These are phyloP conservation scores for Papilio demoleus DNA, from an alignment of 2,888 invertebrate species.

Conservation along the genomic window DNA sequence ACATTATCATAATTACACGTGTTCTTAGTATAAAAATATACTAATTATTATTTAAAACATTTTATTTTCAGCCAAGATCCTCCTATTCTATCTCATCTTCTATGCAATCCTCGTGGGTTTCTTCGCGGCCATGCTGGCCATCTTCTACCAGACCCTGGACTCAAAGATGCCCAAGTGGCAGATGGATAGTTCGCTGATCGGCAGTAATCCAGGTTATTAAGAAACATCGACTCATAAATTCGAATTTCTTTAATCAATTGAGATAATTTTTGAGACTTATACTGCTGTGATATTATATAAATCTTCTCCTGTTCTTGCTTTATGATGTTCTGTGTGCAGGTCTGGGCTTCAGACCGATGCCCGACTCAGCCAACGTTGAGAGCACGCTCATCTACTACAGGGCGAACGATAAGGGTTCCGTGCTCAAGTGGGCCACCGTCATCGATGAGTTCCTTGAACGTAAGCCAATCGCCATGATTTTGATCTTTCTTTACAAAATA, in stretches of 20 bases:
- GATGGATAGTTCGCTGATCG: constrained; percentile 93
- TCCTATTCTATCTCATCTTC: constrained; percentile 97
- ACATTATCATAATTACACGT: constrained; percentile 2
- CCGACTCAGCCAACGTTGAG: constrained; percentile 91
- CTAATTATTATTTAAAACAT: constrained; percentile 44
- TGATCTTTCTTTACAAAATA: neutral
- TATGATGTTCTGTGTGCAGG: constrained; percentile 81
- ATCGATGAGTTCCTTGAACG: constrained; percentile 90
- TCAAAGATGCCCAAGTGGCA: constrained; percentile 94
- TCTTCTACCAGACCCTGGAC: constrained; percentile 97
- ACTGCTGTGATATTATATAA: no score
- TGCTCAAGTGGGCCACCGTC: constrained; percentile 90
- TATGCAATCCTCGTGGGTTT: constrained; percentile 96
- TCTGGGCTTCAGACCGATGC: constrained; percentile 98
- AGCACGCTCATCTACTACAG: constrained; percentile 98
- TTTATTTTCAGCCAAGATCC: constrained; percentile 93
- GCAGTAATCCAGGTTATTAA: constrained; percentile 93
- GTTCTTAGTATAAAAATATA: neutral
- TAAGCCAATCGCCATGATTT: constrained; percentile 71
- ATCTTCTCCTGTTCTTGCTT: neutral
- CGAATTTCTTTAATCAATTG: neutral
- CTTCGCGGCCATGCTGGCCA: constrained; percentile 96
- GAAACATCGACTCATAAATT: neutral
- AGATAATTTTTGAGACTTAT: no score
- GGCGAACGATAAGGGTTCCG: constrained; percentile 89